Evolutionary conservation across 2,113 vertebrate genomes (phyloP).

Genomic region (Bettongia penicillata): DNA sequence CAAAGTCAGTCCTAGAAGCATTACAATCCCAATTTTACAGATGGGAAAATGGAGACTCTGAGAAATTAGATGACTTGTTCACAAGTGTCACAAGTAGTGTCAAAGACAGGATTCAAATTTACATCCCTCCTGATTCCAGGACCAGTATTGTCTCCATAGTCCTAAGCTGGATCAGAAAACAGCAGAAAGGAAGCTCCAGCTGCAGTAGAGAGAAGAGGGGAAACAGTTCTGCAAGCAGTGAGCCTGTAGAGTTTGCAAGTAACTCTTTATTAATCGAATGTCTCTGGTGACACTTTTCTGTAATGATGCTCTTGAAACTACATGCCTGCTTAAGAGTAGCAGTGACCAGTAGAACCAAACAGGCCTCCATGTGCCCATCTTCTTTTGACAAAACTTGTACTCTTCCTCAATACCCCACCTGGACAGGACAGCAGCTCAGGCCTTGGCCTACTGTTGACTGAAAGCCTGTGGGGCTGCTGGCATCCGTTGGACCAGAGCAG

Average conservation of each 20-base stretch:
- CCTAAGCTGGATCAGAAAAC: neutral
- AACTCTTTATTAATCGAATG: neutral
- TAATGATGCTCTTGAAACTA: neutral
- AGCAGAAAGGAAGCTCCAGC: neutral
- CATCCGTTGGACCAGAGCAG: constrained; percentile 35
- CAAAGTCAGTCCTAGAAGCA: neutral
- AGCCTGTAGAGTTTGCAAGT: neutral
- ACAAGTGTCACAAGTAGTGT: neutral
- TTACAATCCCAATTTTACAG: neutral
- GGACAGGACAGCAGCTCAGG: too few species aligned
- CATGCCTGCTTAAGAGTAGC: neutral
- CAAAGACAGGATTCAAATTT: too few species aligned
- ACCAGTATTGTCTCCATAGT: too few species aligned
- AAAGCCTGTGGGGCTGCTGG: constrained; percentile 19
- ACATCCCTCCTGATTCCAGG: too few species aligned
- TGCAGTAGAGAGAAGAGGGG: too few species aligned
- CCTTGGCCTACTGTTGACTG: neutral
- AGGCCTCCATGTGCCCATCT: neutral
- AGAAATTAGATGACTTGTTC: too few species aligned
- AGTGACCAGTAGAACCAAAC: constrained; percentile 26
- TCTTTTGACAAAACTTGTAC: neutral
- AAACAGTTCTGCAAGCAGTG: neutral
- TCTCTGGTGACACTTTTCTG: constrained; percentile 19
- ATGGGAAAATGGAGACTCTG: neutral
- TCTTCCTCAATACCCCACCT: neutral